Percentiles rank a stretch among this genome's conserved stretches.
These are phyloP conservation scores for Bufotes viridis DNA, from an alignment of 2,797 vertebrate species.

Conservation along the genomic window DNA sequence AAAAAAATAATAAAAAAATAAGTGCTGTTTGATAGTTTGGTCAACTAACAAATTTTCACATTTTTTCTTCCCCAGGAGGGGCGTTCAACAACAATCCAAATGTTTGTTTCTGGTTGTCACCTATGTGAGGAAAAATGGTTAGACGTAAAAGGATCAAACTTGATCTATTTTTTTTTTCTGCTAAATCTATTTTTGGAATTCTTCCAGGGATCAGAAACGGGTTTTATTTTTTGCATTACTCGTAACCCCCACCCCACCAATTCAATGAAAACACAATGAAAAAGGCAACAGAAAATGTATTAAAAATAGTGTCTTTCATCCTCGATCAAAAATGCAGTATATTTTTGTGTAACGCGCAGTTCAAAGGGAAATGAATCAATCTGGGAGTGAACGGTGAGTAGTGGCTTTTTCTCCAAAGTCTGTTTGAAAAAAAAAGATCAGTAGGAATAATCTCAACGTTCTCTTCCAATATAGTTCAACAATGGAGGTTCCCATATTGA, in stretches of 20 bases:
- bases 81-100: slow-evolving; percentile 65
- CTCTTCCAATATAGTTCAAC: slow-evolving; percentile 75
- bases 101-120: slow-evolving; percentile 47
- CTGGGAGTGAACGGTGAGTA: slow-evolving; percentile 70
- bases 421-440: slow-evolving; percentile 73
- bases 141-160: slow-evolving; percentile 43
- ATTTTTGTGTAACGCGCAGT: slow-evolving; percentile 69
- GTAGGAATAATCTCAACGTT: slow-evolving; percentile 75
- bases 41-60: slow-evolving; percentile 76
- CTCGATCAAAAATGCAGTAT: slow-evolving; percentile 73
- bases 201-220: slow-evolving; percentile 67
- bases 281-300: slow-evolving; percentile 72
- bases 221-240: slow-evolving; percentile 60
- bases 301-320: slow-evolving; percentile 72
- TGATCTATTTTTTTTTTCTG: slow-evolving; percentile 64
- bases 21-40: slow-evolving; percentile 76
- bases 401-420: slow-evolving; percentile 74
- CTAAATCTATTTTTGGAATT: slow-evolving; percentile 66
- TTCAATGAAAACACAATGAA: slow-evolving; percentile 68
- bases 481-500: slow-evolving; percentile 75
- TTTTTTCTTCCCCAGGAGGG: slow-evolving; percentile 71
- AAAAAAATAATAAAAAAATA: slow-evolving; percentile 75
- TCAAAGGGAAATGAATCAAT: slow-evolving; percentile 74
- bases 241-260: slow-evolving; percentile 64
- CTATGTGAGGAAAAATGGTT: slow-evolving; percentile 62